Conservation (phyloP, 2,113 vertebrate species). For the Muntiacus reevesi region DNA sequence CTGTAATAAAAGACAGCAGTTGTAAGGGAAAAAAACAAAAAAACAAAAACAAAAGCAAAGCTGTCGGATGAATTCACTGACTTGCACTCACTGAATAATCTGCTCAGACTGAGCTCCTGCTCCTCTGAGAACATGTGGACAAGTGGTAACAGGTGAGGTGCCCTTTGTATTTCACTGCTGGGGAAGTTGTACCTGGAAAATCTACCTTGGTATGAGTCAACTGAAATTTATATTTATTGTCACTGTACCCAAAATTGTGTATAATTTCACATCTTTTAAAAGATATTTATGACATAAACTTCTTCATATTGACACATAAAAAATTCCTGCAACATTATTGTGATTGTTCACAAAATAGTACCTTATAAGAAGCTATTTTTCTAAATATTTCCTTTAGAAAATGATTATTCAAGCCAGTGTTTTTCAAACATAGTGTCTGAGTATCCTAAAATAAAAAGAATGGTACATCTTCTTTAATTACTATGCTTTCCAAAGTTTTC, state of each 20-base stretch:
- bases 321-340: background rate
- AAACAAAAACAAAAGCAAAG: background rate
- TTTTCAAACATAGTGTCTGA: background rate
- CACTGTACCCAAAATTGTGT: background rate
- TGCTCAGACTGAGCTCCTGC: background rate
- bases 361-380: background rate
- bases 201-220: background rate
- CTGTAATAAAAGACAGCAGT: background rate
- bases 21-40: background rate
- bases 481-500: background rate
- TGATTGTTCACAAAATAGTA: background rate
- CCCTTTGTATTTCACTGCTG: background rate
- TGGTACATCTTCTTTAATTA: background rate
- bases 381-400: background rate
- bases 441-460: background rate
- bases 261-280: background rate
- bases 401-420: background rate
- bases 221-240: background rate
- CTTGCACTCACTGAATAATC: fast-evolving
- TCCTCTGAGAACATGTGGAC: background rate
- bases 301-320: background rate
- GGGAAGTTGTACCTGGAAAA: background rate
- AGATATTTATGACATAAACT: background rate
- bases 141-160: background rate
- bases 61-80: background rate